Percentiles rank a stretch among this genome's conserved stretches.
Conservation (phyloP, 2,797 vertebrate genomes). For the Lithobates pipiens region DNA sequence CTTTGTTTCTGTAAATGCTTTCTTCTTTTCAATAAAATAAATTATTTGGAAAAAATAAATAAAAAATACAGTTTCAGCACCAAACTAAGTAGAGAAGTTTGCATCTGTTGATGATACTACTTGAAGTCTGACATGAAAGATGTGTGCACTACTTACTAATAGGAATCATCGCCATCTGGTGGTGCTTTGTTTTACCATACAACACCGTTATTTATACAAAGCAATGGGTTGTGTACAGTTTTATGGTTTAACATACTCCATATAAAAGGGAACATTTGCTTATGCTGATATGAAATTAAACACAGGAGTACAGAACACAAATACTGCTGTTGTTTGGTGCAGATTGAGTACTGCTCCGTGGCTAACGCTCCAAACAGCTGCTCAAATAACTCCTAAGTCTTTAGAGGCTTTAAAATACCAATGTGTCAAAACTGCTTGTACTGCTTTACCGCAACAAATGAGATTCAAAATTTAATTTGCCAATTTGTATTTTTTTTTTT, state of each 20-base stretch:
- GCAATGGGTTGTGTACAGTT: not conserved
- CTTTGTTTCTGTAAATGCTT: no score
- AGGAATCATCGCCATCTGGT: slow-evolving; percentile 7
- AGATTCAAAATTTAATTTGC: no score
- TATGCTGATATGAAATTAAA: not conserved
- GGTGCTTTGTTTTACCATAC: not conserved
- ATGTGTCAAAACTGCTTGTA: no score
- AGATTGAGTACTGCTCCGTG: no score
- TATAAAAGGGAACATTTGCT: not conserved
- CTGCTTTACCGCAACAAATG: no score
- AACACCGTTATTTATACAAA: not conserved
- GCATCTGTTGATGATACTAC: not conserved
- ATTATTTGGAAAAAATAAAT: no score
- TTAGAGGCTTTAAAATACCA: no score
- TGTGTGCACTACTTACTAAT: not conserved
- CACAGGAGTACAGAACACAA: not conserved
- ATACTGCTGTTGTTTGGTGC: no score
- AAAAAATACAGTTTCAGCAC: not conserved
- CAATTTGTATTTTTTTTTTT: no score
- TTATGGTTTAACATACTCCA: slow-evolving; percentile 2
- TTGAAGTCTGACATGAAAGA: not conserved
- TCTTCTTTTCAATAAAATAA: no score
- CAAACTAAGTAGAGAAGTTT: not conserved
- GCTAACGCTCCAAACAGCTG: no score
- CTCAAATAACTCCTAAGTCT: no score